Conservation (phyloP, 2,797 vertebrate species). For the Moxostoma hubbsi region DNA sequence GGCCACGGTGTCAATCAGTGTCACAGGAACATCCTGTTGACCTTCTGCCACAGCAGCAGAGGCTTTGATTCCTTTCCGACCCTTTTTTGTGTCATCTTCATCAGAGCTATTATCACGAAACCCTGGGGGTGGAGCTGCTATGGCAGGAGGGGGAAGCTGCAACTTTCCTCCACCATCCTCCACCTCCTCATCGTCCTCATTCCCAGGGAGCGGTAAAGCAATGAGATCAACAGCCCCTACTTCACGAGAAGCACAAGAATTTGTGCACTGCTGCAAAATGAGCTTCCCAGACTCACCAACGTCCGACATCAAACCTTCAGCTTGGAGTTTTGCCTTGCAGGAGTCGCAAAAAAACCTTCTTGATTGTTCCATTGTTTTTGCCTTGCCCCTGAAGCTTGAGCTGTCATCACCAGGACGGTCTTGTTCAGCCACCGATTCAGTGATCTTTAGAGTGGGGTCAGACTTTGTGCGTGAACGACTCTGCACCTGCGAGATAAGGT, state of each 20-base stretch:
- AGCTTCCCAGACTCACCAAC: constrained; percentile 63
- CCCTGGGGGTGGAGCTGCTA: constrained; percentile 93
- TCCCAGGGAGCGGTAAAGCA: constrained; percentile 93
- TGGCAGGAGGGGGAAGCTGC: constrained; percentile 86
- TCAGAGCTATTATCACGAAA: constrained; percentile 98
- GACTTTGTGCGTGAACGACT: constrained; percentile 94
- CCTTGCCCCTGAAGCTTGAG: constrained; percentile 82
- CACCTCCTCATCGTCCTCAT: constrained; percentile 85
- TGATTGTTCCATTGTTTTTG: constrained; percentile 88
- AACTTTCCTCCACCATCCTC: constrained; percentile 75
- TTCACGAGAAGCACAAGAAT: constrained; percentile 82
- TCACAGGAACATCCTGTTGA: constrained; percentile 92
- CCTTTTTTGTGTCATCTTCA: constrained; percentile 91
- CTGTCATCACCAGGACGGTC: constrained; percentile 74
- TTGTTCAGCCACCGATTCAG: constrained; percentile 80
- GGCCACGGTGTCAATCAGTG: constrained; percentile 91
- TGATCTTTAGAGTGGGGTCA: constrained; percentile 91
- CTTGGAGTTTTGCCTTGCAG: constrained; percentile 89
- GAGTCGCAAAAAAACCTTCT: constrained; percentile 91
- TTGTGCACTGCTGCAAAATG: constrained; percentile 73
- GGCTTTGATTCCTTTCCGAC: constrained; percentile 69
- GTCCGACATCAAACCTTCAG: constrained; percentile 69
- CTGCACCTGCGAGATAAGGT: constrained; percentile 90
- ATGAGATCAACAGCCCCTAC: constrained; percentile 89
- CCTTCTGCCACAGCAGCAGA: constrained; percentile 66